These are phyloP conservation scores for Apis florea DNA, from an alignment of 1,140 invertebrate genomes.

Conservation along the genomic window DNA sequence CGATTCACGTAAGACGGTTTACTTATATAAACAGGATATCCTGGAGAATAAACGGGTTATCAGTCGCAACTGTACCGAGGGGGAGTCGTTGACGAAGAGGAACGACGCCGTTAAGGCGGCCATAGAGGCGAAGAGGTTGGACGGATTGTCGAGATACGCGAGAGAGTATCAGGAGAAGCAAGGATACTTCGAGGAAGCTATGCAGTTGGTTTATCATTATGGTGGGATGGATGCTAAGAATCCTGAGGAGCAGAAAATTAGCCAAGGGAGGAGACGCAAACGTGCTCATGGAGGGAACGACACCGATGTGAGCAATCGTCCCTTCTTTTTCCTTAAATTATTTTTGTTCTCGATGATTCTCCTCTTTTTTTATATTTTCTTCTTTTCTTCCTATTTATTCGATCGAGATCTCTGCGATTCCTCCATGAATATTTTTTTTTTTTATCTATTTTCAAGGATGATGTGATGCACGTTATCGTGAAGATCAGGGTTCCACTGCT, in stretches of 20 bases:
- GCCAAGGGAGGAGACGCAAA: conserved; percentile 67
- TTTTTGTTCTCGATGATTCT: background rate
- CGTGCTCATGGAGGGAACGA: conserved; percentile 69
- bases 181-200: conserved; percentile 77
- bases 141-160: conserved; percentile 75
- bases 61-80: conserved; percentile 75
- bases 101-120: conserved; percentile 71
- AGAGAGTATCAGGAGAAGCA: conserved; percentile 73
- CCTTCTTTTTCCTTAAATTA: no score
- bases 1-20: background rate
- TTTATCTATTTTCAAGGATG: conserved; percentile 63
- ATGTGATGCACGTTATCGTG: conserved; percentile 76
- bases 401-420: background rate
- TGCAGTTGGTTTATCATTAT: conserved; percentile 78
- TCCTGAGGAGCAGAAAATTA: conserved; percentile 25
- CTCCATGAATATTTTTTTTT: background rate
- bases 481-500: conserved; percentile 73
- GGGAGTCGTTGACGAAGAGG: conserved; percentile 72
- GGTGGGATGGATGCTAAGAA: conserved; percentile 59
- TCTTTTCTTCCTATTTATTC: background rate
- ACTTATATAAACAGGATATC: conserved; percentile 66
- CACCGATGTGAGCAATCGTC: conserved; percentile 65
- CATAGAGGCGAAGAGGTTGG: conserved; percentile 67
- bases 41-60: conserved; percentile 69
- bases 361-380: background rate